Evolutionary conservation across 2,113 vertebrate species (phyloP).

Genomic region (Emydura subglobosa): DNA sequence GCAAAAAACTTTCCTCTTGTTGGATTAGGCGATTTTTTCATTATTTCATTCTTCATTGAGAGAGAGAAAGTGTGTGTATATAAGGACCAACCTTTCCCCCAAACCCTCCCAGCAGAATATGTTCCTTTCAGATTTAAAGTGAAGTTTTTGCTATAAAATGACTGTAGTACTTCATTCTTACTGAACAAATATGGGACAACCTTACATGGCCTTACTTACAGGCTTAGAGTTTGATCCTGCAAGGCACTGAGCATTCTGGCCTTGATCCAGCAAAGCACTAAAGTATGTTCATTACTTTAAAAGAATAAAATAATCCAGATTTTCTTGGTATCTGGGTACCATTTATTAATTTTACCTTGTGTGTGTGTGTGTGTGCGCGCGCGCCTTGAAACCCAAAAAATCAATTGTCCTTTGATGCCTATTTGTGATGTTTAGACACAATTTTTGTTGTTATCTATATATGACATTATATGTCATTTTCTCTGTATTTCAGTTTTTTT

Average conservation of each 20-base stretch:
- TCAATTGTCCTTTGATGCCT: not conserved
- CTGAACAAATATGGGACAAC: not conserved
- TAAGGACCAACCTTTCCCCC: not conserved
- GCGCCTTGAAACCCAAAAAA: not conserved
- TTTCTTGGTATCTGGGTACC: conserved; percentile 6
- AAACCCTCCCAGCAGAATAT: not conserved
- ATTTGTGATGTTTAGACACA: not conserved
- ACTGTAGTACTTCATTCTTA: not conserved
- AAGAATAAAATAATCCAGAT: not conserved
- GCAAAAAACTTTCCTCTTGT: accelerated
- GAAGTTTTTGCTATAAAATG: not conserved
- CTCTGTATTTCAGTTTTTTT: not conserved
- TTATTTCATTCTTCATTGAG: not conserved
- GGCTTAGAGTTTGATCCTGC: not conserved
- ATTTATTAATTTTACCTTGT: not conserved
- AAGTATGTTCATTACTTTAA: not conserved
- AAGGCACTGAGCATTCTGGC: not conserved
- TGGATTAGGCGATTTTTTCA: not conserved
- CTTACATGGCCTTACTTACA: not conserved
- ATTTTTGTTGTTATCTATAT: not conserved
- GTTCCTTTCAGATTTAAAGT: not conserved
- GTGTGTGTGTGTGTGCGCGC: accelerated
- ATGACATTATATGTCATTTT: not conserved
- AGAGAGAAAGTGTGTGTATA: not conserved
- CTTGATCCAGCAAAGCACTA: conserved; percentile 36